Evolutionary conservation across 2,113 vertebrate species (phyloP), one percentile per base, ranked within the genome.

Genomic region (Onychostoma macrolepis): DNA sequence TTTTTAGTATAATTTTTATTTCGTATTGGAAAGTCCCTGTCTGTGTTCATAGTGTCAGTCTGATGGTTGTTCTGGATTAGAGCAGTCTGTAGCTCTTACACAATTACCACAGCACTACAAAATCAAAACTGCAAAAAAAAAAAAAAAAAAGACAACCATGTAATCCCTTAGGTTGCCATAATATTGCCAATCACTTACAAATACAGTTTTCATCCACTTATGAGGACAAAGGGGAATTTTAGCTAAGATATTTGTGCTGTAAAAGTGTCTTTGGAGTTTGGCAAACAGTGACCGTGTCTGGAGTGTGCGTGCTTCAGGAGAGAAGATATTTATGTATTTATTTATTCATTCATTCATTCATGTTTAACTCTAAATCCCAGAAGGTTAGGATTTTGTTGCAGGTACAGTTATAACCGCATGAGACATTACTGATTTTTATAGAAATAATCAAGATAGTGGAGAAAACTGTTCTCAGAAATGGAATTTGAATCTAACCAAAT

Each of bases 21-120:
- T 5, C 36, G 10, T 38, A 4, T 38, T 38, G 43, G n/a, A 41
- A 43, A 75, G 3, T 26, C 38, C 21, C 13, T 77, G 53, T 86
- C 53, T 77, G 41, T 38, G 63, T 80, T 69, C 76, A 50, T 67
- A 28, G 53, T 77, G 61, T 65, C 50, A 75, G 58, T 80, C 75
- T 75, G 41, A 82, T 53, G 85, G 74, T 41, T 61, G 71, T 80
- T 71, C 69, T 67, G 28, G 69, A 81, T 12, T 38, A 79, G 63
- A 53, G 86, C 76, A 69, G 75, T 69, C 76, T 71, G 48, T 4
- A 78, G 71, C 13, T 65, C n/a, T 61, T 28, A 63, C 75, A 78
- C 88, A 91, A 90, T 15, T 85, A 92, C 93, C 85, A 86, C 83
- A 24, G 65, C 38, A 11, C 41, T 85, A 86, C 71, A 86, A 65